Base-by-base conservation (phyloP, 1,140 invertebrate genomes). In the Drosophila cardini region DNA sequence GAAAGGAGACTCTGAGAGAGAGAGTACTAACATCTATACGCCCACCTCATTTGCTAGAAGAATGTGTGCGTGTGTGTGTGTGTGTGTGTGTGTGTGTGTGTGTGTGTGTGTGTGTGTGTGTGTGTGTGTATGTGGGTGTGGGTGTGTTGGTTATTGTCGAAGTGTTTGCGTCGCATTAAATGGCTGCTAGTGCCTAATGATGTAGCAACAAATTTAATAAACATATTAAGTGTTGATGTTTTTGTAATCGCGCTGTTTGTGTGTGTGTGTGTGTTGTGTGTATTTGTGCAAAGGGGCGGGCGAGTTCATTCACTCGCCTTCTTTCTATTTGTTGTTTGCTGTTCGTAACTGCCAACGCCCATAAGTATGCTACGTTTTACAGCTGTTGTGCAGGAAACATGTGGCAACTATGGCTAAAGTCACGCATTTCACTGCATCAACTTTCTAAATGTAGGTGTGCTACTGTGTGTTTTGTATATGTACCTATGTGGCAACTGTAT, bases 121-220 rank as follows among this genome's bases (percentile, higher is more conserved):
- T 18, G 15, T 55, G 72, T 78, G 43, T 68, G 64, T 8, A 7
- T 43, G 16, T 40, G 15, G 5, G 13, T 43, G 65, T 60, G 56
- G 45, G 50, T 53, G 38, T 53, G 67, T 62, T 34, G 42, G 57
- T 46, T 32, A 52, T 61, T 53, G 45, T 38, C 48, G 30, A 87
- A 86, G 83, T 86, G 84, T 79, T 86, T 86, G 83, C 53, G 63
- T 70, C 77, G 71, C 80, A 89, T 89, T 84, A 84, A 78, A 87
- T 78, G 84, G 73, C 73, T 84, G 84, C 85, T 84, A 89, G 84
- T 84, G 84, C 84, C 84, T 89, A 89, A 89, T 89, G 84, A 89
- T 90, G 84, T 90, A 90, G 85, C 85, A 90, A 89, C 84, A 90
- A 90, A 89, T 89, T 89, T 90, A 90, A 90, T 90, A 89, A 89